phyloP scores from a whole-genome alignment of 2,797 vertebrate genomes.

The Lophotriccus pileatus region DNA sequence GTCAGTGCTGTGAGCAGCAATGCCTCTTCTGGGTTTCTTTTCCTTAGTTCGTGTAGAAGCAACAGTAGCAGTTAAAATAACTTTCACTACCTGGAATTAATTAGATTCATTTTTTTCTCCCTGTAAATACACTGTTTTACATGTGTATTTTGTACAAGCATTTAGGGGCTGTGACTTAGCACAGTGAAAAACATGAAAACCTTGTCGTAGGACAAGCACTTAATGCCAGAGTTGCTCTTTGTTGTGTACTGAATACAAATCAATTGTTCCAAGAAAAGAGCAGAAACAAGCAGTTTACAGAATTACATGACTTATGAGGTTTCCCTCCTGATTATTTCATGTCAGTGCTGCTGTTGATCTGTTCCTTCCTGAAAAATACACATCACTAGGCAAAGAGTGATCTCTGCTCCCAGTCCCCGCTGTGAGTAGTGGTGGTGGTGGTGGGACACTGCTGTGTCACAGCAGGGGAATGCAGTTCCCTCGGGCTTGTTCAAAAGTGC shows the following conservation, averaged over 20 bases:
- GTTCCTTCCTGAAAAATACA: neutral
- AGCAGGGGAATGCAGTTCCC: neutral
- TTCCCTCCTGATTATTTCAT: neutral
- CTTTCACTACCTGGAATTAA: neutral
- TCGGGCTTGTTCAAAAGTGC: neutral
- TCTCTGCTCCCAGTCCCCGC: neutral
- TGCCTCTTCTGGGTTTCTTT: neutral
- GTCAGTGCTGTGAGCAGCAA: neutral
- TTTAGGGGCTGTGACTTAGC: neutral
- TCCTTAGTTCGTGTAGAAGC: neutral
- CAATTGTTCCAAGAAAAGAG: neutral
- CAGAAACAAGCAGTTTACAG: neutral
- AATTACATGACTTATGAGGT: neutral
- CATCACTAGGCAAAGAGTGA: neutral
- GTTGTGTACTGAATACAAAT: neutral
- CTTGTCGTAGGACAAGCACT: neutral
- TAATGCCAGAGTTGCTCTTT: neutral
- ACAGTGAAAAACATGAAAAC: neutral
- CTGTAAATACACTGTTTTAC: neutral
- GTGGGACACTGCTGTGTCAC: neutral
- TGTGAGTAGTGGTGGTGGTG: neutral
- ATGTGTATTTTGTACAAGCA: neutral
- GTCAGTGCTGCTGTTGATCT: neutral
- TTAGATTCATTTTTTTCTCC: neutral
- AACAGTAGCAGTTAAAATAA: neutral